phyloP scores from a whole-genome alignment of 2,113 vertebrate species.

The Dolichotis patagonum region DNA sequence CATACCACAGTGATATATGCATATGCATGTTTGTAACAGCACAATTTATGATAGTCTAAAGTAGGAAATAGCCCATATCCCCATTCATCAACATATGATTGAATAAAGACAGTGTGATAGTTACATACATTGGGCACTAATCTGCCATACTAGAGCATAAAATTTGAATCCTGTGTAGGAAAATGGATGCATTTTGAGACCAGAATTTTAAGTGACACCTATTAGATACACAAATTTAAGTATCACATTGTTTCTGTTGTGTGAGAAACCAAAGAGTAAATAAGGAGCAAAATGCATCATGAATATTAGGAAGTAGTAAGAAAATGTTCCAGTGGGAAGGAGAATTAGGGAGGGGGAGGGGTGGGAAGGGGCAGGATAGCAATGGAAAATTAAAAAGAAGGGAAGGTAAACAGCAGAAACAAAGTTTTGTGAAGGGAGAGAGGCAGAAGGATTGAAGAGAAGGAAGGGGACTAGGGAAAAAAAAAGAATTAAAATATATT shows the following conservation, averaged over 20 bases:
- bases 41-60: not conserved
- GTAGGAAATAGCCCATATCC: not conserved
- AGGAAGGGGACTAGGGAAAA: not conserved
- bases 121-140: not conserved
- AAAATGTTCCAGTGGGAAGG: not conserved
- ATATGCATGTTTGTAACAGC: not conserved
- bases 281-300: not conserved
- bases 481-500: not conserved
- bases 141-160: not conserved
- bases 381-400: not conserved
- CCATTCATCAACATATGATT: not conserved
- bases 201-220: not conserved
- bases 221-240: not conserved
- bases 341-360: not conserved
- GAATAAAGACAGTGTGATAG: not conserved
- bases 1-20: not conserved
- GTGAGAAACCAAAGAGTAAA: not conserved
- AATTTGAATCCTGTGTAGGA: not conserved
- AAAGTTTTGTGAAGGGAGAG: not conserved
- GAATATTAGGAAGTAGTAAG: not conserved
- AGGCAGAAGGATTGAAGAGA: not conserved
- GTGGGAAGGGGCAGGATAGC: not conserved
- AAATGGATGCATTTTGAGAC: not conserved
- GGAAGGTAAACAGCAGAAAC: not conserved
- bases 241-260: not conserved